Conservation (phyloP, 1,140 invertebrate genomes). For the Trachelipus rathkii region DNA sequence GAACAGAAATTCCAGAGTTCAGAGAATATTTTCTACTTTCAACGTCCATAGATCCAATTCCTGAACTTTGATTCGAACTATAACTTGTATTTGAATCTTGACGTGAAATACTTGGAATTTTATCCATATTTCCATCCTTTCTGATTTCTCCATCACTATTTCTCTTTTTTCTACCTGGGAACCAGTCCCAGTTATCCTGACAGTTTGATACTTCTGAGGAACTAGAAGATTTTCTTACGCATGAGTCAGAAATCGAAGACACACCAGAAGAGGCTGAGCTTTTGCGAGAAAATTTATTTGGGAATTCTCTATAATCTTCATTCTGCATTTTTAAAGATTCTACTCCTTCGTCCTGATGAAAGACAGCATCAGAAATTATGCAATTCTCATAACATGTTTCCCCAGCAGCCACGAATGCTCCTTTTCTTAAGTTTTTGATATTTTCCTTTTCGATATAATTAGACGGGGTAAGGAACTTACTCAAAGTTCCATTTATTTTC, state of each 20-base stretch:
- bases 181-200: slow-evolving; percentile 44
- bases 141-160: background rate
- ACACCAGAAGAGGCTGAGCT: slow-evolving; percentile 40
- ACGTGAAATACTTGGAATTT: background rate
- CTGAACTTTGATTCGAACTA: slow-evolving; percentile 32
- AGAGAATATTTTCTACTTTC: slow-evolving; percentile 28
- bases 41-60: slow-evolving; percentile 30
- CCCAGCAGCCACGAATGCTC: no score
- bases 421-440: no score
- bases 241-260: slow-evolving; percentile 39
- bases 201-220: slow-evolving; percentile 25
- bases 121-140: background rate
- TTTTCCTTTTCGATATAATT: no score
- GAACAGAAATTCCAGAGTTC: slow-evolving; percentile 38
- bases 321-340: no score
- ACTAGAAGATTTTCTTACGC: slow-evolving; percentile 36
- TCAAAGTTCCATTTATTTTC: no score
- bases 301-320: background rate
- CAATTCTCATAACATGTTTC: no score
- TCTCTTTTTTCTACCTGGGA: slow-evolving; percentile 40
- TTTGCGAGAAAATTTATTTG: slow-evolving; percentile 23
- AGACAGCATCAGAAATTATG: no score
- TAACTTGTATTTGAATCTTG: slow-evolving; percentile 27
- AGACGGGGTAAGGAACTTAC: no score
- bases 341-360: no score